These are phyloP conservation scores for Calonectris borealis DNA, from an alignment of 2,113 vertebrate species.

Conservation along the genomic window DNA sequence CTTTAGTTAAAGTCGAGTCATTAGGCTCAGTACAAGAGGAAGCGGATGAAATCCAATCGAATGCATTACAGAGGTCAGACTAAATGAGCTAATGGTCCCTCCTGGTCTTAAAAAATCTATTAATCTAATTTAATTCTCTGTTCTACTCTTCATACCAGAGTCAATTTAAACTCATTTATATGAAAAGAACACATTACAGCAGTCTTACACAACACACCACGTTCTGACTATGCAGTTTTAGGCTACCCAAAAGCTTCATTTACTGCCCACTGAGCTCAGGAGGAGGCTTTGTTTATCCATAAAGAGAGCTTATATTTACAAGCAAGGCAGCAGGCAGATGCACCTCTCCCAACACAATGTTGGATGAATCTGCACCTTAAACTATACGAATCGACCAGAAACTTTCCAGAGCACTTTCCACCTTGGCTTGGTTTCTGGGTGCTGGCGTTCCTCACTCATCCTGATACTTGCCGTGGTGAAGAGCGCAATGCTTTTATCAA, in stretches of 20 bases:
- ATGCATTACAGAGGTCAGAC: slow-evolving; percentile 59
- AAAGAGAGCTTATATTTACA: not conserved
- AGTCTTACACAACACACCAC: not conserved
- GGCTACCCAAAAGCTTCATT: not conserved
- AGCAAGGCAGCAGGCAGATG: not conserved
- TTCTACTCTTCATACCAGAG: slow-evolving; percentile 55
- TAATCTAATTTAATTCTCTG: slow-evolving; percentile 66
- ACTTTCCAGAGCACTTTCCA: not conserved
- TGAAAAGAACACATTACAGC: slow-evolving; percentile 10
- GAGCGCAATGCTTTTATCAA: not conserved
- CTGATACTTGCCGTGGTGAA: not conserved
- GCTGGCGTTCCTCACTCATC: not conserved
- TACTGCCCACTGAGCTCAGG: not conserved
- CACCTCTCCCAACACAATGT: not conserved
- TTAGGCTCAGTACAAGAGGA: slow-evolving; percentile 32
- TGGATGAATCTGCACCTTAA: not conserved
- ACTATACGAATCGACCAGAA: not conserved
- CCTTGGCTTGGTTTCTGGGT: not conserved
- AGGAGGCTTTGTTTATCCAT: not conserved
- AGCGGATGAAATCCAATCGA: slow-evolving; percentile 51
- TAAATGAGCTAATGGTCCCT: slow-evolving; percentile 62
- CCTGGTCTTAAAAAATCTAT: slow-evolving; percentile 68
- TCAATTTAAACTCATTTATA: slow-evolving; percentile 62
- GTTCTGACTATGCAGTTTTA: slow-evolving; percentile 1
- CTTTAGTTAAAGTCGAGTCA: slow-evolving; percentile 35